phyloP scores from a whole-genome alignment of 92 coral and sea anemone genomes.

The Siderastrea siderea region DNA sequence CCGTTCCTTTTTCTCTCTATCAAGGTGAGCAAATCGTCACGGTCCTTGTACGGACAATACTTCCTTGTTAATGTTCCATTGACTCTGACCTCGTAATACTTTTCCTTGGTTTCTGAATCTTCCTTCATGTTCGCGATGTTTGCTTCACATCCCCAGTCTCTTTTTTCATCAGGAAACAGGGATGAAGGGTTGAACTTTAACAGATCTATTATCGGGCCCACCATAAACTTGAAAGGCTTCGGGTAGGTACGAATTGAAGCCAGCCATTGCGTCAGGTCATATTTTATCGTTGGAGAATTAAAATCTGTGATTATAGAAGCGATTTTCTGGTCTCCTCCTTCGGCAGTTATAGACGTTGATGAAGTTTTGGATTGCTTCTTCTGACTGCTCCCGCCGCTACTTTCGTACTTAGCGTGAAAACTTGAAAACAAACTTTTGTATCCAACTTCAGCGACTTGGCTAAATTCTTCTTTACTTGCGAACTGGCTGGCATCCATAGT shows the following conservation, averaged over 20 bases:
- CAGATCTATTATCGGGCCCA: neutral
- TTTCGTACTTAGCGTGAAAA: neutral
- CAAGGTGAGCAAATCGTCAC: too few relatives aligned
- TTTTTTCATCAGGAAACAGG: too few relatives aligned
- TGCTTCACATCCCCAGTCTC: too few relatives aligned
- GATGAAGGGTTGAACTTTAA: too few relatives aligned
- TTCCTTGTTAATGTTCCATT: too few relatives aligned
- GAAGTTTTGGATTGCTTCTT: neutral
- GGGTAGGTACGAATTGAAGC: neutral
- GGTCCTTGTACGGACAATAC: too few relatives aligned
- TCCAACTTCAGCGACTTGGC: neutral
- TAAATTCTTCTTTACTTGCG: conserved; percentile 16
- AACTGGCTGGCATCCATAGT: conserved; percentile 12
- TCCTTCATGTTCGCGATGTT: too few relatives aligned
- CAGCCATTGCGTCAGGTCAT: conserved; percentile 4
- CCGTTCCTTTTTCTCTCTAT: too few relatives aligned
- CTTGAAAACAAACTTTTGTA: conserved; percentile 28
- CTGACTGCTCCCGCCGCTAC: neutral
- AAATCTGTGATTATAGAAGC: conserved; percentile 36
- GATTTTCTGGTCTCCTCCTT: conserved; percentile 40
- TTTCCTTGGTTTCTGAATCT: too few relatives aligned
- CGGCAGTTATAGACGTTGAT: neutral
- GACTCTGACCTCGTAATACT: too few relatives aligned
- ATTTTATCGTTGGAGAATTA: conserved; percentile 41
- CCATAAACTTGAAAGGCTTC: neutral